Evolutionary conservation across 92 coral and sea anemone species (phyloP).

Genomic region (Epizoanthus fatuus): DNA sequence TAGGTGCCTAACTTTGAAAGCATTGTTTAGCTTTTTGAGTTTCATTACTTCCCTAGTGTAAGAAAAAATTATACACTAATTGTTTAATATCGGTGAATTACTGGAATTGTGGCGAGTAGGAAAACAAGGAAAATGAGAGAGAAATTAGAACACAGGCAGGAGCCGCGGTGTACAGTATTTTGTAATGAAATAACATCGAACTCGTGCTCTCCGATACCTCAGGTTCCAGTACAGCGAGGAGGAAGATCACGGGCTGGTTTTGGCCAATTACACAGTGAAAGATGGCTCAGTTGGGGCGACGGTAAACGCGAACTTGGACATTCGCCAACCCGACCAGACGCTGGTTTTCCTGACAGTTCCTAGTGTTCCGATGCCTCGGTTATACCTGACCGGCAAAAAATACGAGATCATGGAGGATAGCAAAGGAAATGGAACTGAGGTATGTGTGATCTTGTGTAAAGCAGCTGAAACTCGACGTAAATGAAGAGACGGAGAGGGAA

Average conservation of each 20-base stretch:
- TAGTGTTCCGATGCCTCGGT: not conserved
- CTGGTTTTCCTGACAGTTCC: conserved; percentile 14
- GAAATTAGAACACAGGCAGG: no score
- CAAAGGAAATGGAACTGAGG: not conserved
- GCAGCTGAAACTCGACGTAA: not conserved
- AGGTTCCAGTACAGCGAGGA: conserved; percentile 15
- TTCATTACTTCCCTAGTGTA: no score
- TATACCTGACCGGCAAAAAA: conserved; percentile 30
- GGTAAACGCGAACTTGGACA: not conserved
- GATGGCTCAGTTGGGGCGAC: conserved; percentile 5
- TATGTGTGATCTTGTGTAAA: not conserved
- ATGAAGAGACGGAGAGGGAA: not conserved
- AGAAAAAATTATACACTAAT: no score
- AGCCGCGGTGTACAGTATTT: no score
- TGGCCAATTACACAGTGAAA: conserved; percentile 25
- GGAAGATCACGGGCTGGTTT: conserved; percentile 25
- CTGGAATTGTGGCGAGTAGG: no score
- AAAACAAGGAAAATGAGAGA: no score
- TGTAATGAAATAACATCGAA: no score
- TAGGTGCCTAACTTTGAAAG: no score
- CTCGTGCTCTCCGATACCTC: not conserved
- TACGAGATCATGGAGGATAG: conserved; percentile 35
- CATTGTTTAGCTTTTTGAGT: no score
- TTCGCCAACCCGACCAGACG: conserved; percentile 2
- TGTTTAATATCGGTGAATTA: no score